Evolutionary conservation across 2,888 invertebrate genomes (phyloP), one percentile per base, ranked within the genome.

Genomic region (Melikaiella ostensackeni): DNA sequence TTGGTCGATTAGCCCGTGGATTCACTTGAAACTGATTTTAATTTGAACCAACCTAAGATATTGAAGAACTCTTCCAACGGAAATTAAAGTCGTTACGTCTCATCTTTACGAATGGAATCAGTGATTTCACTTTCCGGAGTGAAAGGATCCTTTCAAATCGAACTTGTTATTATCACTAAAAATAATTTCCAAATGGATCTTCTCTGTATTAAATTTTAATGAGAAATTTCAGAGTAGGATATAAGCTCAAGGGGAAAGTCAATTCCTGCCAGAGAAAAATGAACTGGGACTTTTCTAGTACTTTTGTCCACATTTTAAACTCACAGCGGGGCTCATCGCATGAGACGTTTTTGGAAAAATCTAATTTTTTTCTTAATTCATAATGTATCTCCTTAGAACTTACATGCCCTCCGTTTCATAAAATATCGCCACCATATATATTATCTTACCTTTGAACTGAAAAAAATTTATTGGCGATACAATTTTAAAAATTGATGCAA

Each of bases 31-130:
- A 66, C 27, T 66, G 46, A 66, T 50, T 66, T 66, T 46, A 66
- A 66, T 66, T 66, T n/a, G 16, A 27, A 21, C 27, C 66, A 66
- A 66, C n/a, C 66, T 46, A 27, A 42, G 46, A 46, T n/a, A 66
- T 66, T 42, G 46, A 66, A 46, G 66, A 66, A 46, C 27, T 46
- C 46, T 30, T 0, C 46, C 27, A 50, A 50, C 27, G 66, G 66
- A 66, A 66, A 66, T 66, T 30, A 50, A 66, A 66, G 27, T 9
- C 42, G 27, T 66, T 66, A 30, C 66, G 46, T 30, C 66, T 50
- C 66, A 66, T 66, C 66, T 66, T 66, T 66, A 66, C 66, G 27
- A 66, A 66, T 66, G 66, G 46, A 66, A 66, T 66, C 46, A 42
- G 27, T 27, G 30, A 66, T 50, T 66, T 66, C 8, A 50, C 16